Conservation (phyloP, 1,140 invertebrate species). For the Cryptotermes secundus region DNA sequence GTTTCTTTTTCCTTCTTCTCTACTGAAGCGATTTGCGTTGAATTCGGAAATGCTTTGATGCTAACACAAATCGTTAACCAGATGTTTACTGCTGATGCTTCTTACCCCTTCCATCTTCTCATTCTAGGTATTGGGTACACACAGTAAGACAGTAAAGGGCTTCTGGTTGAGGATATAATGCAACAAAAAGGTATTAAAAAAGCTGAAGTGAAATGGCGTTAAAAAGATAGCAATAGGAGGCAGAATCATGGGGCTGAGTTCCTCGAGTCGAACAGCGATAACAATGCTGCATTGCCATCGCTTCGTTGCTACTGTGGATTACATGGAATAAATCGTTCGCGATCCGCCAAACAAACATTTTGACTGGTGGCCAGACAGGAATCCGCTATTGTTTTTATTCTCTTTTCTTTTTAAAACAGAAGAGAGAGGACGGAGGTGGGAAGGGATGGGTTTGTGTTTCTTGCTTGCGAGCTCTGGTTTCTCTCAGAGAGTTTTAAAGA, state of each 20-base stretch:
- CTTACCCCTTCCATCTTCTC: not conserved
- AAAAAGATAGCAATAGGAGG: slow-evolving; percentile 3
- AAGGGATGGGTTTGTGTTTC: not conserved
- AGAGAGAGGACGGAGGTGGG: not conserved
- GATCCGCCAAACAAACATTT: slow-evolving; percentile 30
- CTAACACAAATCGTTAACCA: not conserved
- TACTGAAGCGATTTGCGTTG: not conserved
- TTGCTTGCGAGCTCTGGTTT: slow-evolving; percentile 14
- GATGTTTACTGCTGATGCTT: slow-evolving; percentile 7
- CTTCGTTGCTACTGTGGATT: not conserved
- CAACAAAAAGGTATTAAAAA: not conserved
- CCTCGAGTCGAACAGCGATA: not conserved
- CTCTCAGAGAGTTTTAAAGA: slow-evolving; percentile 13
- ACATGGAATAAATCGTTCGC: slow-evolving; percentile 26
- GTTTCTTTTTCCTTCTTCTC: not conserved
- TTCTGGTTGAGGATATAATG: not conserved
- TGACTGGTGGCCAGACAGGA: slow-evolving; percentile 28
- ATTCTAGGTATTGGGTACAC: not conserved
- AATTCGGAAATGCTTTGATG: not conserved
- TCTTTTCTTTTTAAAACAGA: slow-evolving; percentile 17
- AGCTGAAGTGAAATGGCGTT: slow-evolving; percentile 1
- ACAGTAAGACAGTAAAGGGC: no score
- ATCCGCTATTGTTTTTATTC: not conserved
- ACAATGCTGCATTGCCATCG: not conserved
- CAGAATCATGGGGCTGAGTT: not conserved